Base-by-base conservation (phyloP, 2,797 vertebrate genomes). In the Premnoplex brunnescens region DNA sequence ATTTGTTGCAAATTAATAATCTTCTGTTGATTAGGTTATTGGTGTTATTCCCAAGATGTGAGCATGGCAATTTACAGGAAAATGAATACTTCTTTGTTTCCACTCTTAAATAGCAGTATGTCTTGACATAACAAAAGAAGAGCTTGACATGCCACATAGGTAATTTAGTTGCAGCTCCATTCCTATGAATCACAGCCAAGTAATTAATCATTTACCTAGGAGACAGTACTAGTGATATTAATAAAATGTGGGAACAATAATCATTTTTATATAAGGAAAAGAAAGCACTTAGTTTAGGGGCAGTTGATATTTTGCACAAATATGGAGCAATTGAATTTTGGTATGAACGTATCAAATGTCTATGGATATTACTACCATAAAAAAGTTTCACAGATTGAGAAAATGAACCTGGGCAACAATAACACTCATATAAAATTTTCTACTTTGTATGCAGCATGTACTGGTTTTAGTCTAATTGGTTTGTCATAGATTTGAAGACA, bases 161-260 rank as follows among this genome's bases (percentile, higher is more conserved):
- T 94, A 95, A 97, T 97, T 97, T 89, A 91, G 66, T 85, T 96
- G 71, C 72, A 95, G 55, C 54, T 95, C 60, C 55, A 79, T 89
- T 96, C 87, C n/a, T 95, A 80, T 75, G 96, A 96, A 94, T 93
- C 91, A 69, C 12, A 88, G 89, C 63, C 74, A 96, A 96, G 85
- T 95, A 97, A 97, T 97, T 97, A 97, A 95, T 97, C 92, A 96
- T 97, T 96, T 96, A 92, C 93, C 91, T 95, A 88, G 51, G 93
- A 98, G 95, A 96, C 79, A 77, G 69, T 66, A 73, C 37, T 84
- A 51, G 51, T 32, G 73, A 91, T 94, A 93, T 95, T 96, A 97
- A 96, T 93, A 96, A 97, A 96, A 88, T 68, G 81, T 58, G n/a
- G 71, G 52, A 93, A 95, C 52, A 89, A 89, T 86, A 95, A 93